Evolutionary conservation across 2,113 vertebrate genomes (phyloP), one percentile per base, ranked within the genome.

Genomic region (Lepisosteus oculatus): DNA sequence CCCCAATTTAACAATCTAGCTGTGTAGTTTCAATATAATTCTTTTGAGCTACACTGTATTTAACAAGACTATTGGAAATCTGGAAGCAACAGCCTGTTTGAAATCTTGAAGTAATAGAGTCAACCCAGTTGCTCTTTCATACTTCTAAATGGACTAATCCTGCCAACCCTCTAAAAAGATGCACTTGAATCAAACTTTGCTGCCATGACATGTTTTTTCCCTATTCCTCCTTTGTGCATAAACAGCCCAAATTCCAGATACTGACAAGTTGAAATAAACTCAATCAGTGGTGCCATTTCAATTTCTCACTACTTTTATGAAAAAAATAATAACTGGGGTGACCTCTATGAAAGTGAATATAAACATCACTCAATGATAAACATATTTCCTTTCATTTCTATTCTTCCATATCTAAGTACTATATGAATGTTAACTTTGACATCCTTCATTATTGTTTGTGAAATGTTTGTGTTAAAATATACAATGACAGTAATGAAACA

Each of bases 281-380:
- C 42, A 65, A 65, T 65, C 62, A 65, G 62, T 15, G 29, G 62
- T 65, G 62, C 29, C 0, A 65, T 8, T 65, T 65, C 62, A 42
- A 65, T 65, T 65, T 65, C 29, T 13, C 57, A 59, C 62, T 7
- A 65, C 29, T 8, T 8, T 65, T 17, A 6, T 11, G 8, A 15
- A 59, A 11, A 5, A 55, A 11, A 59, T 11, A 59, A 59, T 14
- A 13, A 59, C n/a, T 13, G 5, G 14, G 57, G n/a, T 59, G n/a
- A 14, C 14, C 2, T n/a, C 1, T 59, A 59, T 14, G n/a, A 13
- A 59, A 51, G 47, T 51, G 47, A 51, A 59, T 12, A 59, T 4
- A 59, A 59, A 59, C 3, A 59, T n/a, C 5, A 59, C 5, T 59
- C 56, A 51, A 9, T 51, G 9, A 51, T 51, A 9, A 9, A 51